A percentile compares a stretch with the other conserved stretches of the same genome.
Conservation (phyloP, 2,888 invertebrate genomes). For the Sialis fuliginosa region DNA sequence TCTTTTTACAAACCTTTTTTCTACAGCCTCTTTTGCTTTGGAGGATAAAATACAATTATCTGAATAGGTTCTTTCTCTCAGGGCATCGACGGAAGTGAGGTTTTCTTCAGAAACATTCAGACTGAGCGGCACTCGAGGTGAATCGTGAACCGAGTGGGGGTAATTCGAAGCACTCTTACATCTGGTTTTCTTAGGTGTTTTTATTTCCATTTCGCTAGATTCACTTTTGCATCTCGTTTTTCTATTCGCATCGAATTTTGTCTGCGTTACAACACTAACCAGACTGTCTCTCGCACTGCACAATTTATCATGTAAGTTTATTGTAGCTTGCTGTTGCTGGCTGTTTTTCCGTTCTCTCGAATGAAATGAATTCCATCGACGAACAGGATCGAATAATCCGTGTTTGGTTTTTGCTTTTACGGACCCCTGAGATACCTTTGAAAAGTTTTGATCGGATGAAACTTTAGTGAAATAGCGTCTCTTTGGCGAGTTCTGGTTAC, state of each 20-base stretch:
- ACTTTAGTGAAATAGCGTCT: slow-evolving; percentile 1
- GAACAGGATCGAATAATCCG: slow-evolving; percentile 5
- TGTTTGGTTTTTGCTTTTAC: not conserved
- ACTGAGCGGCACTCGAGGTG: not conserved
- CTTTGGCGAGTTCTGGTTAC: not conserved
- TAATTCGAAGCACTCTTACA: slow-evolving; percentile 1
- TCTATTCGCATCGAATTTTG: not conserved
- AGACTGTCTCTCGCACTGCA: slow-evolving; percentile 2
- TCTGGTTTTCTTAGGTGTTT: not conserved
- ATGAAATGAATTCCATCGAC: slow-evolving; percentile 13
- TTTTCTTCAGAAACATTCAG: slow-evolving; percentile 2
- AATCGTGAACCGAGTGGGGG: not conserved
- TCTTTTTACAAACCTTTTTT: too few species aligned
- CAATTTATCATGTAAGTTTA: slow-evolving; percentile 1
- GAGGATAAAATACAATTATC: not conserved
- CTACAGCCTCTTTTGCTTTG: too few species aligned
- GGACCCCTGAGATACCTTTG: not conserved
- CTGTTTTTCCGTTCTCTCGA: slow-evolving; percentile 11
- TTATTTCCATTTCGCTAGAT: not conserved
- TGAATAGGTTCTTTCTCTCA: slow-evolving; percentile 2
- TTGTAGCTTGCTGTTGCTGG: not conserved
- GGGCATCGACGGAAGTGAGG: not conserved
- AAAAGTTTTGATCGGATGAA: not conserved
- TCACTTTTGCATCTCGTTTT: slow-evolving; percentile 3
- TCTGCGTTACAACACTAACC: not conserved